Evolutionary conservation across 1,140 invertebrate genomes (phyloP), one percentile per base, ranked within the genome.

Genomic region (Leptopilina boulardi): DNA sequence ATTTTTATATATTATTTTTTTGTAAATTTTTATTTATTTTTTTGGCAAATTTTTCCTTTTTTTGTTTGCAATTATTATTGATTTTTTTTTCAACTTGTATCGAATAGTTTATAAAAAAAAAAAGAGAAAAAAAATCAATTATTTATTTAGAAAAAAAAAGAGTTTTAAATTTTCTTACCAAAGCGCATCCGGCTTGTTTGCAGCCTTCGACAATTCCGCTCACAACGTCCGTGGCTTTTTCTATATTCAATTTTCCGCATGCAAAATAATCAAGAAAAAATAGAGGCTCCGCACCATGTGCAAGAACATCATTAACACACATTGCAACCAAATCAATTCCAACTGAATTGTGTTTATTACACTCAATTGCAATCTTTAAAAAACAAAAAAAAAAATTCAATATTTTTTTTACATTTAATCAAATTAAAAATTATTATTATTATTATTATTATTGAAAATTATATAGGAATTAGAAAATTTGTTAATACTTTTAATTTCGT

Each of bases 261-360:
- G 98, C 97, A 91, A 98, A 99, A 89, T 99, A 99, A 92, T 99
- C 98, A 0, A 99, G 91, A 87, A 99, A 99, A 75, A 97, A 98
- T 59, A 99, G 91, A 0, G 98, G 98, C 86, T 98, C 97, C 0
- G 98, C 98, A 21, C 98, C 98, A 81, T 98, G 95, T 51, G 97
- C 97, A 21, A 99, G 91, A 70, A 99, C 94, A 90, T 99, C 98
- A 92, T 99, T 99, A 2, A 98, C 98, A 87, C 97, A 98, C 97
- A 99, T 99, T 10, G 98, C 98, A 10, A 99, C 98, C 41, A 99
- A 92, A 92, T 99, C 99, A 83, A 98, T 96, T 1, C 98, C 99
- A 75, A 99, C 94, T 0, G 95, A 96, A 80, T 95, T 92, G 87
- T 98, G 97, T 70, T 95, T 94, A 21, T 94, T 93, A 74, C 94